Percentiles rank a stretch among this genome's conserved stretches.
Conservation (phyloP, 1,140 invertebrate species). For the Zelostemma sp. region DNA sequence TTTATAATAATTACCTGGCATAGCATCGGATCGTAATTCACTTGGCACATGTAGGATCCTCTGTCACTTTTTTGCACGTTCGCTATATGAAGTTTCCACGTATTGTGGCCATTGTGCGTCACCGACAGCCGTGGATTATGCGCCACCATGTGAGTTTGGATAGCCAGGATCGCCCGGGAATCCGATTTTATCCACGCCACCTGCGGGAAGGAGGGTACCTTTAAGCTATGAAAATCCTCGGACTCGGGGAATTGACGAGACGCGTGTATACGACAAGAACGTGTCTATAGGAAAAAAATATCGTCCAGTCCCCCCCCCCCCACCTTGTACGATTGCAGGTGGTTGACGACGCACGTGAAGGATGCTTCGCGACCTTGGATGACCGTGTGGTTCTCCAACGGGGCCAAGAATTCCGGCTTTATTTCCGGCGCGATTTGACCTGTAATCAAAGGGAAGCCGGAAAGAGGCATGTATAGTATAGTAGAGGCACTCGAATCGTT, state of each 20-base stretch:
- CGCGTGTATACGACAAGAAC: too few relatives aligned
- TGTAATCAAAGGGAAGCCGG: constrained; percentile 42
- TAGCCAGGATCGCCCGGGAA: constrained; percentile 76
- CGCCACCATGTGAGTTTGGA: constrained; percentile 90
- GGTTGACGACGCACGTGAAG: constrained; percentile 91
- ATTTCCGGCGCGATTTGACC: constrained; percentile 69
- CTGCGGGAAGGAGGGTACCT: constrained; percentile 71
- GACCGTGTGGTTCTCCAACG: constrained; percentile 89
- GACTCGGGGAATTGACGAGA: too few relatives aligned
- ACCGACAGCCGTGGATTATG: constrained; percentile 87
- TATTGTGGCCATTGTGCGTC: constrained; percentile 91
- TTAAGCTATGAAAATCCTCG: too few relatives aligned
- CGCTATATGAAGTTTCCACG: constrained; percentile 89
- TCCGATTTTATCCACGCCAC: constrained; percentile 84
- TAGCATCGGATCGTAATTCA: constrained; percentile 92
- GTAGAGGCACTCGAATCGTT: too few relatives aligned
- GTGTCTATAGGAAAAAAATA: too few relatives aligned
- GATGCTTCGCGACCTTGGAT: constrained; percentile 87
- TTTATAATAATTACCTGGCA: constrained; percentile 86
- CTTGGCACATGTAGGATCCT: constrained; percentile 92
- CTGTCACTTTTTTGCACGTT: constrained; percentile 91
- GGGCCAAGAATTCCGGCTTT: constrained; percentile 84
- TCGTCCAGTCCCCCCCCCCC: constrained; percentile 91
- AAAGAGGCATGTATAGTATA: too few relatives aligned
- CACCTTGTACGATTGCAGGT: constrained; percentile 87